Percentiles rank a stretch among this genome's conserved stretches.
Conservation (phyloP, 1,140 invertebrate genomes). For the Drosophila parabipectinata region DNA sequence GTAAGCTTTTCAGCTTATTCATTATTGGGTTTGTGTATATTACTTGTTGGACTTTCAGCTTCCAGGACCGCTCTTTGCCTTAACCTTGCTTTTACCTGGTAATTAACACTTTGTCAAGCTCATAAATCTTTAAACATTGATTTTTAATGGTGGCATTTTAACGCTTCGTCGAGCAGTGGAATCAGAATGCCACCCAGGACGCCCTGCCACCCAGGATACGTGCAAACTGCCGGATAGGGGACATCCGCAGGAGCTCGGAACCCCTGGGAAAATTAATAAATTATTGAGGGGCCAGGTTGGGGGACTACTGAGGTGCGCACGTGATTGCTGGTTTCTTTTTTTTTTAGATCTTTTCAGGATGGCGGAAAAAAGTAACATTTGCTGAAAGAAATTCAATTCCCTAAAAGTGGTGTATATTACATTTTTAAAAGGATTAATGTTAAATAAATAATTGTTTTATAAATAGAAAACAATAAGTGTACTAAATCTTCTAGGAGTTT, state of each 20-base stretch:
- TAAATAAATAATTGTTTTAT: not conserved
- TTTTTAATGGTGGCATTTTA: constrained; percentile 79
- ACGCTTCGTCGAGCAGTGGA: constrained; percentile 59
- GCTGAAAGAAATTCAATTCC: not conserved
- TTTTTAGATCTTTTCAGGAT: constrained; percentile 1
- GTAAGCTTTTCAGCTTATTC: constrained; percentile 21
- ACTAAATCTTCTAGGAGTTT: too few species aligned
- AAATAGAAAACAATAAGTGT: not conserved
- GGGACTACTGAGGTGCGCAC: constrained; percentile 1
- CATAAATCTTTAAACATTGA: constrained; percentile 81
- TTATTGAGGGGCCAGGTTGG: constrained; percentile 20
- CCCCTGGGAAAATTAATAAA: constrained; percentile 51
- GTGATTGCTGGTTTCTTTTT: constrained; percentile 30
- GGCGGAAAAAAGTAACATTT: not conserved
- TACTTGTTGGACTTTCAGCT: constrained; percentile 18
- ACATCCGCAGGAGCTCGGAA: constrained; percentile 18
- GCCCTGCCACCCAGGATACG: constrained; percentile 34
- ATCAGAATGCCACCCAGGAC: constrained; percentile 3
- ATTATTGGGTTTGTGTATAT: constrained; percentile 13
- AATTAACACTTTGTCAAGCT: constrained; percentile 79
- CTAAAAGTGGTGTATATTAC: not conserved
- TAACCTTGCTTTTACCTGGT: constrained; percentile 44
- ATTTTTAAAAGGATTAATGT: not conserved
- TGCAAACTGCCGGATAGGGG: constrained; percentile 44
- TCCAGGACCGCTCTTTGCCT: not conserved